Conservation (phyloP, 2,888 invertebrate species). For the Tigriopus californicus region DNA sequence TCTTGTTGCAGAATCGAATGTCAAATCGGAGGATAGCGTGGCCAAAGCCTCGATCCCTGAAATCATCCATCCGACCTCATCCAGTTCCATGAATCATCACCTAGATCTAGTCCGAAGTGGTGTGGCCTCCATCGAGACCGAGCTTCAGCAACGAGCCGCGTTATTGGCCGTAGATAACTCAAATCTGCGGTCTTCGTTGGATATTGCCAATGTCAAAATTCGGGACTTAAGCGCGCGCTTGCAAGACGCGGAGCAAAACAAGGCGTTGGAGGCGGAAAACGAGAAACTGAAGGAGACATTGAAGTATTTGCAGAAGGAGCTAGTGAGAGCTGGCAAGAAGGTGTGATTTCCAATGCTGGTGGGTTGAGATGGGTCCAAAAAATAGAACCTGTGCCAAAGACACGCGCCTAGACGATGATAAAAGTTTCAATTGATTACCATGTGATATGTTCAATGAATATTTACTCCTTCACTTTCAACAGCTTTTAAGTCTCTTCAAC, state of each 20-base stretch:
- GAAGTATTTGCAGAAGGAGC: slow-evolving; percentile 9
- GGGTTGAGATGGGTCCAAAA: too few species aligned
- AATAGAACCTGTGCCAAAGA: neutral
- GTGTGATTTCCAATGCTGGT: neutral
- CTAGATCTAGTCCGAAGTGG: neutral
- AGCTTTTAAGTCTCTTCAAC: too few species aligned
- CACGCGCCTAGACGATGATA: neutral
- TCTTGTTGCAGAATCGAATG: too few species aligned
- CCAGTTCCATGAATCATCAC: neutral
- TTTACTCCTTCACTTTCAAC: neutral
- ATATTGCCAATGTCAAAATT: neutral
- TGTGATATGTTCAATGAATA: neutral
- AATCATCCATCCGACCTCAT: neutral
- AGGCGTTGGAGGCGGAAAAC: neutral
- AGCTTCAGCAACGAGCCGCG: neutral
- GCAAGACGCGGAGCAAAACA: neutral
- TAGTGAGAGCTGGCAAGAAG: slow-evolving; percentile 7
- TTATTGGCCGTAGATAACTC: slow-evolving; percentile 4
- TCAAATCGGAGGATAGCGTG: too few species aligned
- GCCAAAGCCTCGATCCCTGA: neutral
- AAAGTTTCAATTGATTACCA: neutral
- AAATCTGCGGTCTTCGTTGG: slow-evolving; percentile 4
- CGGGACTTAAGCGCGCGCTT: neutral
- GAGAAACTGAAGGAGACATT: neutral
- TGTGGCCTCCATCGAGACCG: neutral